Evolutionary conservation across 2,113 vertebrate species (phyloP).

Genomic region (Raja brachyura): DNA sequence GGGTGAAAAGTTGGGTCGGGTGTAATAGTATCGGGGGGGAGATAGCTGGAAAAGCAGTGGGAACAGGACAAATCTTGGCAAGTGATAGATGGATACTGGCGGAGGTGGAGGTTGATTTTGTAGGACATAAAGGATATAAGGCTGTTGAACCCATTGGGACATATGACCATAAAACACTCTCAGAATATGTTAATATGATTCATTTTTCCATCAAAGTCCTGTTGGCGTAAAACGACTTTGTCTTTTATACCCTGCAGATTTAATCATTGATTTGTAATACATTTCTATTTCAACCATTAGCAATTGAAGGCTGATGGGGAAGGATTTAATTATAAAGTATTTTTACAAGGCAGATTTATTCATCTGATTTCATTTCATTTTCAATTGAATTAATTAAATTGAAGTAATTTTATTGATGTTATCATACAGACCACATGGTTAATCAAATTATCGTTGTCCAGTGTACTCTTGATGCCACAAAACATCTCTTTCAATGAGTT

Average conservation of each 20-base stretch:
- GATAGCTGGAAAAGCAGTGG: too few relatives aligned
- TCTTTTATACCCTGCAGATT: neutral
- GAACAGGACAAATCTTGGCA: too few relatives aligned
- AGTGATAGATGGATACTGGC: too few relatives aligned
- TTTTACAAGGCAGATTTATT: neutral
- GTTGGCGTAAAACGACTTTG: neutral
- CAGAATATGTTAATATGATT: neutral
- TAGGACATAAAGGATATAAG: too few relatives aligned
- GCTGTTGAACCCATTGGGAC: neutral
- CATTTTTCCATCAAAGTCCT: neutral
- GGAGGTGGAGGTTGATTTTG: too few relatives aligned
- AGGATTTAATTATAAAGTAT: neutral
- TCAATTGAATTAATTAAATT: neutral
- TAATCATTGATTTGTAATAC: neutral
- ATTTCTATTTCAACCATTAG: neutral
- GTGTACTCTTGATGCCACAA: neutral
- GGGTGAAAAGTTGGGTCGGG: too few relatives aligned
- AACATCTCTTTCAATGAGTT: neutral
- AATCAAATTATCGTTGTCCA: neutral
- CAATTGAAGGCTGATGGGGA: neutral
- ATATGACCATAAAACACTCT: too few relatives aligned
- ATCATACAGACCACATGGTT: neutral
- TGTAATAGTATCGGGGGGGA: too few relatives aligned
- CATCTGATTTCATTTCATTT: neutral
- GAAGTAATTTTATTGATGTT: neutral